Conservation (phyloP, 2,797 vertebrate species). For the Aeoliscus strigatus region DNA sequence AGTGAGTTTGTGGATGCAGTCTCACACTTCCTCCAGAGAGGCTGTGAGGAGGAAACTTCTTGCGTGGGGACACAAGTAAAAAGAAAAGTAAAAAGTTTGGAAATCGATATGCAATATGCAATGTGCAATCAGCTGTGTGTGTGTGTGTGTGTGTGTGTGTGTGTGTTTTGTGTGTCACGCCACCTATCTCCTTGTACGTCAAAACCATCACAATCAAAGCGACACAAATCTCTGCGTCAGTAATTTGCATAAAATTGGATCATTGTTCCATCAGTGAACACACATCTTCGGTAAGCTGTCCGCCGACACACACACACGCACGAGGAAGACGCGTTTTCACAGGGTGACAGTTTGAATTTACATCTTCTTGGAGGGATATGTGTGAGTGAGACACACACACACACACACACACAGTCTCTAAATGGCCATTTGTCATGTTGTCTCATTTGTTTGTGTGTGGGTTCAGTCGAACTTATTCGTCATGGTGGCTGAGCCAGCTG, state of each 20-base stretch:
- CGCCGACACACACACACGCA: constrained; percentile 1
- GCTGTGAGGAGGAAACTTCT: too few relatives aligned
- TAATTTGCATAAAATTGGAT: constrained; percentile 56
- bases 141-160: constrained; percentile 9
- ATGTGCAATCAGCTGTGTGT: too few relatives aligned
- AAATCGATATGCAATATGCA: too few relatives aligned
- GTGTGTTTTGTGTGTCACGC: constrained; percentile 16
- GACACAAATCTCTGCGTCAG: constrained; percentile 40
- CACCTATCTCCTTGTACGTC: constrained; percentile 15
- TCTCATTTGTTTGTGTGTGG: constrained; percentile 4
- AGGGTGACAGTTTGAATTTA: too few relatives aligned
- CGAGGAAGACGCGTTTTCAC: too few relatives aligned
- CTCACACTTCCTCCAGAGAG: too few relatives aligned
- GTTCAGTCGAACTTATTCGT: constrained; percentile 13
- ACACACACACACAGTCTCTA: neutral
- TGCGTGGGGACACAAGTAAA: too few relatives aligned
- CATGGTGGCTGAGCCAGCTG: constrained; percentile 9
- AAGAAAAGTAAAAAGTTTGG: too few relatives aligned
- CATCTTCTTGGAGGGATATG: too few relatives aligned
- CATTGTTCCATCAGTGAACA: constrained; percentile 33
- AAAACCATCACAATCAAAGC: constrained; percentile 43
- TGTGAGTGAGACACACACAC: constrained; percentile 7
- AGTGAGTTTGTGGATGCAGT: too few relatives aligned
- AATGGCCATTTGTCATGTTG: constrained; percentile 4
- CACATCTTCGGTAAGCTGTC: constrained; percentile 19